Base-by-base conservation (phyloP, 2,797 vertebrate species). In the Acanthurus leucopareius region DNA sequence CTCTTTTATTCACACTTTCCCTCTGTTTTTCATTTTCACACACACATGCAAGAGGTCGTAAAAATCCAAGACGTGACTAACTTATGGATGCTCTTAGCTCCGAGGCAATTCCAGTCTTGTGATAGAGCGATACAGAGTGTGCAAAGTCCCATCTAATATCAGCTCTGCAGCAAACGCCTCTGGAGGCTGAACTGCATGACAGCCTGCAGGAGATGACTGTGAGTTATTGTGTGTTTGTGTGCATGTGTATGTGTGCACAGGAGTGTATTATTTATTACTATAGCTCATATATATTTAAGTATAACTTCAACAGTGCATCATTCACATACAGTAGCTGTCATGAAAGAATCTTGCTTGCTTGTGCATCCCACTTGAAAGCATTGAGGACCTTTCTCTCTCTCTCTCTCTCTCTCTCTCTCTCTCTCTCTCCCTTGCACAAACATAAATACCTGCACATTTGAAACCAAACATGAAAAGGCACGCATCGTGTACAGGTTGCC, bases 271-370 rank as follows among this genome's bases (percentile, higher is more conserved):
- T 78, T 87, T 82, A 89, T 90, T 89, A 11, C 90, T 83, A 58
- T 51, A 45, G 10, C 59, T 84, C 68, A 91, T 92, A 52, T 14
- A 89, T 89, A 72, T 89, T 93, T 82, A 44, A 88, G 16, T 52
- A 48, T 22, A 60, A 56, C 44, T 51, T 48, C 22, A 78, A 35
- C 53, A 20, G 45, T 64, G 52, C 54, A 72, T 76, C 54, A 73
- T 71, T 82, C 57, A 71, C 62, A 70, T 86, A n/a, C n/a, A n/a
- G n/a, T n/a, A 68, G 63, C 80, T 73, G 45, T 77, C 22, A 48
- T n/a, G 61, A 47, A 71, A 22, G 10, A 45, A 7, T 15, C 76
- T 66, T 52, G 45, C 44, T 20, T 42, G 51, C 40, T 28, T 1
- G 62, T 64, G 14, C 7, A 25, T 56, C 61, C 25, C 44, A 47